Evolutionary conservation across 2,888 invertebrate species (phyloP), one percentile per base, ranked within the genome.

Genomic region (Nudaria mundana): DNA sequence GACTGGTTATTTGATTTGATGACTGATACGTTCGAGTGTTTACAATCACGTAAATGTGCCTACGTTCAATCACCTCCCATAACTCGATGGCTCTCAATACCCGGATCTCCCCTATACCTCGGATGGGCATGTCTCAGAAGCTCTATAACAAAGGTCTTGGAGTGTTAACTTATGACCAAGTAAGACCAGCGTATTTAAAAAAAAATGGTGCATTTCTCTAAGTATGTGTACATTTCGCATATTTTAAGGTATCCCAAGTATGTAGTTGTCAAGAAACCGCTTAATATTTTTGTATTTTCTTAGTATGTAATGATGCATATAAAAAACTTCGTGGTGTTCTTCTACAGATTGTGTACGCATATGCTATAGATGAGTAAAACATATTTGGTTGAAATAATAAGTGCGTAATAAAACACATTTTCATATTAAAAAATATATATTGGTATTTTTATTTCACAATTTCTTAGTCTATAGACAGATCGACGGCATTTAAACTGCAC

Each of bases 321-420:
- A 70, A 53, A 40, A 56, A 56, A 49, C 68, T 71, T 72, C 71
- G 78, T 81, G 84, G 77, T 81, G 81, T 84, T n/a, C 81, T 80
- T 81, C 76, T 81, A 75, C 76, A 72, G 78, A 83, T 78, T 75
- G 81, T 84, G 85, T 85, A 86, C 75, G 80, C 82, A 78, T 82
- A 83, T 80, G 86, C 85, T 87, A 83, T 86, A 86, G 85, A 80
- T 71, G 80, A 82, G 66, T 84, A 81, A 18, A 85, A 84, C 81
- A 85, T 82, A 84, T 86, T 87, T 87, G 76, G 79, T 86, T 86
- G 85, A 81, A 86, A 87, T 87, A 85, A 88, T 87, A 88, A 88
- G 84, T 87, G 86, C 87, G 86, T 87, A 88, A 88, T 87, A 87
- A 87, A 88, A 88, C 85, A 87, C 81, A 81, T 82, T 84, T 88